Conservation (phyloP, 1,140 invertebrate genomes). For the Mizuhopecten yessoensis region DNA sequence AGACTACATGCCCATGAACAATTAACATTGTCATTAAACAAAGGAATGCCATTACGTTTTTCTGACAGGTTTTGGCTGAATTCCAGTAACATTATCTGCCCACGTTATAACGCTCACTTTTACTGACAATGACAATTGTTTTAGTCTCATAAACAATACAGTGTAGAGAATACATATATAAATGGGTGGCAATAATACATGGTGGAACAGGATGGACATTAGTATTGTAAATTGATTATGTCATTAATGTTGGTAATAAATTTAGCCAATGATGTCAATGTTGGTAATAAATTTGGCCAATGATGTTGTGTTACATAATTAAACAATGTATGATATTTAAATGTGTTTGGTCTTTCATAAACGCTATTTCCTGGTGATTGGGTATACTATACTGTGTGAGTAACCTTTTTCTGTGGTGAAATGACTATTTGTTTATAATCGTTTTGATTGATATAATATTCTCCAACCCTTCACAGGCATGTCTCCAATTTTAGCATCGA, state of each 20-base stretch:
- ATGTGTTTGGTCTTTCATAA: background rate
- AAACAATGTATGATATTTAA: no score
- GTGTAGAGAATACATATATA: no score
- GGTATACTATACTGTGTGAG: background rate
- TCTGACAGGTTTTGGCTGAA: background rate
- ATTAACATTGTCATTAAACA: background rate
- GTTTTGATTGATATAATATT: background rate
- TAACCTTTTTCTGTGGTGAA: background rate
- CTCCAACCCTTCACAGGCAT: background rate
- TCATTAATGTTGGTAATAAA: no score
- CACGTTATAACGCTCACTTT: background rate
- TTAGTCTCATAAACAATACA: no score
- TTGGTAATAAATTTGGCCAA: no score
- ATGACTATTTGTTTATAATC: background rate
- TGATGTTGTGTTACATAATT: no score
- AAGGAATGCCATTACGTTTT: background rate
- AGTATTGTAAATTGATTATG: no score
- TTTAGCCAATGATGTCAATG: no score
- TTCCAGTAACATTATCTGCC: background rate
- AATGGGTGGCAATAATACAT: no score
- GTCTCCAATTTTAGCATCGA: no score
- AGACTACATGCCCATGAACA: background rate
- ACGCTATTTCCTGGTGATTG: background rate
- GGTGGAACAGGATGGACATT: no score
- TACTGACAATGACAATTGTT: no score